phyloP scores from a whole-genome alignment of 2,888 invertebrate genomes.

The Brachypalpus laphriformis region DNA sequence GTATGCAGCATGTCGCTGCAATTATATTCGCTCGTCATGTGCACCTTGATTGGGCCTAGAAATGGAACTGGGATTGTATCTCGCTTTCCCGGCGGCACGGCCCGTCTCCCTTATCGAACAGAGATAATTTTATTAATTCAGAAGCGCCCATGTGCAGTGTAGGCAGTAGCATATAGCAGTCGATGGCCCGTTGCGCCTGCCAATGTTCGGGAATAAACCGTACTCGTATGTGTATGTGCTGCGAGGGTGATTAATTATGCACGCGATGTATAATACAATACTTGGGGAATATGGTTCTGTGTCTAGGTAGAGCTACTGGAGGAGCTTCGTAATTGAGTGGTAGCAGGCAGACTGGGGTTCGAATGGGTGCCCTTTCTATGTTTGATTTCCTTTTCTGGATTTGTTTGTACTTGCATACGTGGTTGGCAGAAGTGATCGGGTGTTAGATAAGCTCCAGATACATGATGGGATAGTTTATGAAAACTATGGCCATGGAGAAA shows the following conservation, averaged over 20 bases:
- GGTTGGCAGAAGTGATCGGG: slow-evolving; percentile 53
- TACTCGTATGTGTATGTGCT: slow-evolving; percentile 24
- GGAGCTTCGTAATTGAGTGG: slow-evolving; percentile 65
- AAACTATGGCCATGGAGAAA: slow-evolving; percentile 32
- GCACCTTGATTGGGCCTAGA: slow-evolving; percentile 67
- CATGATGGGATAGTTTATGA: slow-evolving; percentile 45
- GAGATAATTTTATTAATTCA: slow-evolving; percentile 68
- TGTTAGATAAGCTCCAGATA: slow-evolving; percentile 61
- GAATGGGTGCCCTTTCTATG: slow-evolving; percentile 55
- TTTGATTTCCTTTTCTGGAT: slow-evolving; percentile 54
- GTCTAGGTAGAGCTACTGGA: slow-evolving; percentile 52
- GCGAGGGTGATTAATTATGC: slow-evolving; percentile 72
- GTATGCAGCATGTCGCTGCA: slow-evolving; percentile 66
- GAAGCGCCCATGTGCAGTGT: slow-evolving; percentile 67
- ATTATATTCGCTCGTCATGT: slow-evolving; percentile 73
- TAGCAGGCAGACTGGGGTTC: slow-evolving; percentile 20
- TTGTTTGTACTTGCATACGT: slow-evolving; percentile 10
- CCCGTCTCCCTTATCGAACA: slow-evolving; percentile 8
- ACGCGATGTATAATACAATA: slow-evolving; percentile 63
- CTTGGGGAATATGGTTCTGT: slow-evolving; percentile 60
- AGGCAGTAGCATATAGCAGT: slow-evolving; percentile 6
- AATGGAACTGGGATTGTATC: slow-evolving; percentile 52
- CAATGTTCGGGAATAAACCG: slow-evolving; percentile 27
- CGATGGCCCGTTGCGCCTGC: slow-evolving; percentile 22
- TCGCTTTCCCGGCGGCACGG: neutral